A percentile compares a stretch with the other conserved stretches of the same genome.
Conservation (phyloP, 2,113 vertebrate species). For the Antechinus stuartii region DNA sequence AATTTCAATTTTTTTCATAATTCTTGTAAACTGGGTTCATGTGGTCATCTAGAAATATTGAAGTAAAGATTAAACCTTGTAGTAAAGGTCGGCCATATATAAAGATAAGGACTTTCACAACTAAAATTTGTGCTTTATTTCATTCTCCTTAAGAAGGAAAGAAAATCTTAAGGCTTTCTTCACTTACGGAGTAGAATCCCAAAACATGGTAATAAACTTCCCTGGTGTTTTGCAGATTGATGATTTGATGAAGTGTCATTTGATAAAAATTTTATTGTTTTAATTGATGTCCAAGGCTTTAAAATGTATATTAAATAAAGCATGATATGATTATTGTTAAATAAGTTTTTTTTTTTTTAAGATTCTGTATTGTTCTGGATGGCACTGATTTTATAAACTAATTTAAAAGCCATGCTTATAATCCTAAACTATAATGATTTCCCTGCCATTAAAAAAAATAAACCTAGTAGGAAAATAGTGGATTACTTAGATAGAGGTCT, state of each 20-base stretch:
- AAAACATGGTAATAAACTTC: not conserved
- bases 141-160: constrained; percentile 24
- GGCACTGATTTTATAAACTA: constrained; percentile 39
- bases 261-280: not conserved
- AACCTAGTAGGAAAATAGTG: not conserved
- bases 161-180: constrained; percentile 26
- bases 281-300: not conserved
- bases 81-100: not conserved
- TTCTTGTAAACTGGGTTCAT: constrained; percentile 15
- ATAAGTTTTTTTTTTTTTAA: not conserved
- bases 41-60: constrained; percentile 45
- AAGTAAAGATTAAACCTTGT: not conserved
- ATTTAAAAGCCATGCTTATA: constrained; percentile 1
- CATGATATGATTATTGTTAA: not conserved
- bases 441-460: constrained; percentile 23
- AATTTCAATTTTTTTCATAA: not conserved
- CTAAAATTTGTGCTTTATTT: constrained; percentile 43
- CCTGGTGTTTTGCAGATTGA: constrained; percentile 5
- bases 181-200: not conserved
- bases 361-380: not conserved
- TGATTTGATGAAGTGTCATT: not conserved
- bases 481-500: not conserved
- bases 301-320: not conserved
- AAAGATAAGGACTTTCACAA: not conserved
- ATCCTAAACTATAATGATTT: constrained; percentile 5